These are phyloP conservation scores for Holacanthus passer DNA, from an alignment of 2,113 vertebrate species.

Conservation along the genomic window DNA sequence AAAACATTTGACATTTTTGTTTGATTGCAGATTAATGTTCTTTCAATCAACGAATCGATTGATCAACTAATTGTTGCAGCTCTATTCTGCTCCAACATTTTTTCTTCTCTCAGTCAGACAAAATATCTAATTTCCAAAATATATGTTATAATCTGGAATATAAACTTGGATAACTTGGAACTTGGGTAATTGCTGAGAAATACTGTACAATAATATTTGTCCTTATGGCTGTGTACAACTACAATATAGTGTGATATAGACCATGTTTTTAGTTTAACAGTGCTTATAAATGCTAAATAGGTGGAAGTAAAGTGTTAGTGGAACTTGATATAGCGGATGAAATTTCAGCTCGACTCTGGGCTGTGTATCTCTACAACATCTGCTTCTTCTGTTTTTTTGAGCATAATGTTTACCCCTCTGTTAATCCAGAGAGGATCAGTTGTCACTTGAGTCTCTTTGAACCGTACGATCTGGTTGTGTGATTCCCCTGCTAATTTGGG, in stretches of 20 bases:
- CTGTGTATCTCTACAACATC: slow-evolving; percentile 36
- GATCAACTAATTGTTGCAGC: too few relatives aligned
- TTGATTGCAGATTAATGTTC: too few relatives aligned
- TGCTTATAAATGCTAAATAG: not conserved
- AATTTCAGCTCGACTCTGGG: slow-evolving; percentile 12
- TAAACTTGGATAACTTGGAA: too few relatives aligned
- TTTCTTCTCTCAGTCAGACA: too few relatives aligned
- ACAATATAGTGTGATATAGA: not conserved
- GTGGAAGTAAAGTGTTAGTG: not conserved
- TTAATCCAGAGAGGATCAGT: slow-evolving; percentile 48
- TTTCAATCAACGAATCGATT: too few relatives aligned
- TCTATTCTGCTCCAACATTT: too few relatives aligned
- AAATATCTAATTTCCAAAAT: too few relatives aligned
- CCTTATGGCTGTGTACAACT: not conserved
- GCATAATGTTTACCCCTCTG: slow-evolving; percentile 3
- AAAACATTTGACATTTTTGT: too few relatives aligned
- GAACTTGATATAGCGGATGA: not conserved
- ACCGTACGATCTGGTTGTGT: slow-evolving; percentile 36
- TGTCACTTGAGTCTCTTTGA: slow-evolving; percentile 8
- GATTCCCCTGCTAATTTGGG: not conserved
- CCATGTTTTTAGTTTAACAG: not conserved
- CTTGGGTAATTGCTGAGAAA: not conserved
- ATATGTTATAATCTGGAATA: not conserved
- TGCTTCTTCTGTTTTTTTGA: slow-evolving; percentile 11
- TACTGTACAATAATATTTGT: not conserved